Base-by-base conservation (phyloP, 1,140 invertebrate species). In the Lepidurus packardi region DNA sequence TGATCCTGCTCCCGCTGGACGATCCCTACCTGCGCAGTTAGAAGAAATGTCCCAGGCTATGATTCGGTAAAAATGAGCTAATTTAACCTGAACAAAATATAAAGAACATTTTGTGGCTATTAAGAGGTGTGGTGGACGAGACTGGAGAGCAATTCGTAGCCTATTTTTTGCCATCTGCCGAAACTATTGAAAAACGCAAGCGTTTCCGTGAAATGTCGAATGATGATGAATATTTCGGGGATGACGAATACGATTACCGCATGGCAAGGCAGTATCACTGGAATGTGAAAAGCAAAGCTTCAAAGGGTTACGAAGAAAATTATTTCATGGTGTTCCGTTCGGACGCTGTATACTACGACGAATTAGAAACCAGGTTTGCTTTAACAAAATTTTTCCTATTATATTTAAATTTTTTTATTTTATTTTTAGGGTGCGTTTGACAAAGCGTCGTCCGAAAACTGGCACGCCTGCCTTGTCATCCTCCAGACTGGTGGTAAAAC, bases 21-120 rank as follows among this genome's bases (percentile, higher is more conserved):
- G 93, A 81, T 90, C 92, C 82, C 89, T 93, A 74, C 90, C 92
- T 47, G 92, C 92, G 53, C 94, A 97, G 83, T 90, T 95, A 82
- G 96, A 98, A 86, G 94, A 97, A 86, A 98, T 98, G 96, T 97
- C 95, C 43, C 96, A 99, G 86, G 97, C 96, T 82, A 98, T 98
- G 95, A 98, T 98, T 86, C 89, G 95, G 91, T 92, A 83, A 82
- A 80, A 75, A 24, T 34, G 8, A 13, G 9, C 25, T 43, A 5
- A 41, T 73, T 25, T 79, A 47, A 43, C 9, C 5, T 45, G 73
- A 43, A 34, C 6, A 77, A n/a, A 53, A 10, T 1, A 21, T 43
- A 7, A 21, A 11, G 4, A 5, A 79, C 11, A n/a, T 82, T 81
- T 73, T 86, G 79, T 84, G 82, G 80, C 85, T 89, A 73, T 85